Conservation (phyloP, 2,113 vertebrate species). For the Caretta caretta region DNA sequence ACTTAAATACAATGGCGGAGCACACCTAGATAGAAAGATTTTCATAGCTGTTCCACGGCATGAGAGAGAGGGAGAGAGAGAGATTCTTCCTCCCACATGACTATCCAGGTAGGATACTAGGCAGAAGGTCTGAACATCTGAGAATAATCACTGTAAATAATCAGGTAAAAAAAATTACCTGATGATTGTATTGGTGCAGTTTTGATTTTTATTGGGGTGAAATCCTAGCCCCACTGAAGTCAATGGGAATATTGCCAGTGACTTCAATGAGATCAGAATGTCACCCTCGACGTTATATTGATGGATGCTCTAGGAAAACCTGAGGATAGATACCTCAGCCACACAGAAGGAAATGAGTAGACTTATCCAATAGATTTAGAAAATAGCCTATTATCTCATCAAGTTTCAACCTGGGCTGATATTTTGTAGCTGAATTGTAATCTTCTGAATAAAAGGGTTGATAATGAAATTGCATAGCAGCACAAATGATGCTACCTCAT, state of each 20-base stretch:
- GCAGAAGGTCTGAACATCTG: neutral
- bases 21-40: neutral
- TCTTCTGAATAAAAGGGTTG: constrained; percentile 1
- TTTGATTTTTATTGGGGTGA: neutral
- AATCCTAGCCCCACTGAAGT: neutral
- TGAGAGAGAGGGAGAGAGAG: neutral
- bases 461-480: neutral
- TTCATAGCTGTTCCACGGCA: neutral
- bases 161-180: neutral
- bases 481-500: neutral
- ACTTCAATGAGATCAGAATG: neutral
- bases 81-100: neutral
- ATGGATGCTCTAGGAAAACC: neutral
- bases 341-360: neutral
- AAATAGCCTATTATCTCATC: neutral
- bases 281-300: neutral
- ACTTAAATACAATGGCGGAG: rapidly evolving
- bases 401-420: neutral
- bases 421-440: constrained; percentile 3
- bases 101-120: neutral
- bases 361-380: neutral
- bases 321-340: neutral
- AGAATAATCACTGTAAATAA: neutral
- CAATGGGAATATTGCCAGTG: neutral
- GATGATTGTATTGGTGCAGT: neutral